Evolutionary conservation across 1,140 invertebrate genomes (phyloP), one percentile per base, ranked within the genome.

Genomic region (Drosophila yakuba): DNA sequence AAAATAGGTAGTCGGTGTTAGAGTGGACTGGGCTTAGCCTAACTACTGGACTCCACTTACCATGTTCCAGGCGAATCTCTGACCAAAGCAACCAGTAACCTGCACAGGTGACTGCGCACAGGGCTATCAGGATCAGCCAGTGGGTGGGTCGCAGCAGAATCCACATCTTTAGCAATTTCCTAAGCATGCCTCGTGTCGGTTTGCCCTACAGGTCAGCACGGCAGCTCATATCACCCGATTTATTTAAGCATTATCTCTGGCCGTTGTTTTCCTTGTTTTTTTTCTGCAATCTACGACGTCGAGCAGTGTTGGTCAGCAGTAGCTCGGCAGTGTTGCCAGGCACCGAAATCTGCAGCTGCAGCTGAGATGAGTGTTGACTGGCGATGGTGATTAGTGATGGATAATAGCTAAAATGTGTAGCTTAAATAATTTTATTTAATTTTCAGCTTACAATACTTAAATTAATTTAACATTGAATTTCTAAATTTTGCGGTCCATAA

Each of bases 121-220:
- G 35, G 25, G 76, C 54, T 41, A 58, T 59, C 17, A 90, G 28
- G 38, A 85, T 32, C 6, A 85, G 56, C 74, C 86, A 90, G 51
- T 85, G 78, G n/a, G 69, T 52, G 20, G 81, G 85, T 39, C 86
- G 85, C 60, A 85, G 64, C 39, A 71, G 17, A 5, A 79, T 59
- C 63, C 89, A 79, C 85, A 89, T 89, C 68, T 84, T 89, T 14
- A 78, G 63, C 41, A 88, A 15, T 74, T 80, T 80, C 56, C 76
- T 88, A 43, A 61, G 57, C 85, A 88, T 88, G 23, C 35, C 67
- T 54, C 12, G 10, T 35, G 57, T 47, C 54, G 52, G 15, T 12
- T 67, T 48, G 15, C 45, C 38, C 55, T 51, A 67, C 45, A 59
- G 6, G 28, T 10, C 7, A 23, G 32, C 38, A 28, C 12, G 12